phyloP scores from a whole-genome alignment of 2,113 vertebrate species.

The Ursus arctos region DNA sequence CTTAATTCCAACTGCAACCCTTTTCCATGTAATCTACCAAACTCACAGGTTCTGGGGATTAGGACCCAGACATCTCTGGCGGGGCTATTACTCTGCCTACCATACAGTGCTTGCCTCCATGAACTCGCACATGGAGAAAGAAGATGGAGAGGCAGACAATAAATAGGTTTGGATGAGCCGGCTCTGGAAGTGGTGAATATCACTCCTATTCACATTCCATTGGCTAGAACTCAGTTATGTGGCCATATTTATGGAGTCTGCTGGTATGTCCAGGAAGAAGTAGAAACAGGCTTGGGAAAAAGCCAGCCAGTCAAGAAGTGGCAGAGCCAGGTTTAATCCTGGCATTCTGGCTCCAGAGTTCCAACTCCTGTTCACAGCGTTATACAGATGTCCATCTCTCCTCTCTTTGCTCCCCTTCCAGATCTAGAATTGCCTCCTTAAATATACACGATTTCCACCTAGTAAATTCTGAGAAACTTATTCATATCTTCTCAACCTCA shows the following conservation, averaged over 20 bases:
- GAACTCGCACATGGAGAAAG: not conserved
- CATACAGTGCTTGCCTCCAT: not conserved
- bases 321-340: not conserved
- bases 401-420: not conserved
- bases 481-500: not conserved
- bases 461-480: not conserved
- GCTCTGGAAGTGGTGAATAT: not conserved
- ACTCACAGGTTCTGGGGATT: not conserved
- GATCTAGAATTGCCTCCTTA: not conserved
- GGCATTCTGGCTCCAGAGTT: not conserved
- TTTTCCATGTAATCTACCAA: not conserved
- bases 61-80: not conserved
- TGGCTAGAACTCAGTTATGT: not conserved
- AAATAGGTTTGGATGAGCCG: not conserved
- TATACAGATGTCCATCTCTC: not conserved
- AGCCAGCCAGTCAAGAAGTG: not conserved
- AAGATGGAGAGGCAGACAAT: not conserved
- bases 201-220: not conserved
- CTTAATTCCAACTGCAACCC: not conserved
- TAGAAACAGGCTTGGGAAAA: not conserved
- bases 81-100: not conserved
- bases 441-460: not conserved
- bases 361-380: not conserved
- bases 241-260: not conserved
- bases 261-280: not conserved